Evolutionary conservation across 2,113 vertebrate genomes (phyloP).

Genomic region (Talpa occidentalis): DNA sequence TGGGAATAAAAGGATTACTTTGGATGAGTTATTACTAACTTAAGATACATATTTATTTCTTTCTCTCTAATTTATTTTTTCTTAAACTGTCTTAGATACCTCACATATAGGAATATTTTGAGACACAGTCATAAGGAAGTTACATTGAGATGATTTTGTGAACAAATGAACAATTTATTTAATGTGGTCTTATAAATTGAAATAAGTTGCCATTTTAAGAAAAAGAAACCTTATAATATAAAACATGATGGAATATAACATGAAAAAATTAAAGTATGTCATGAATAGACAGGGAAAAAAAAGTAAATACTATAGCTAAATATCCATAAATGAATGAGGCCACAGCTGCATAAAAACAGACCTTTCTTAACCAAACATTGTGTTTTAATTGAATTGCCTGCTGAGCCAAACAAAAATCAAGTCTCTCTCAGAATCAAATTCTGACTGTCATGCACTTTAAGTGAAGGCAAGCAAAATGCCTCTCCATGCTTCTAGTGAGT

Average conservation of each 20-base stretch:
- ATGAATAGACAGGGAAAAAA: conserved; percentile 41
- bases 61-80: neutral
- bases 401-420: conserved; percentile 74
- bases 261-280: neutral
- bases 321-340: conserved; percentile 49
- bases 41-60: neutral
- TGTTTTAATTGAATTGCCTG: conserved; percentile 79
- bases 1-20: neutral
- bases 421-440: conserved; percentile 57
- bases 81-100: neutral
- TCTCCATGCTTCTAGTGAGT: neutral
- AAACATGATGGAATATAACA: neutral
- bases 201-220: neutral
- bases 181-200: neutral
- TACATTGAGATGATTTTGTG: neutral
- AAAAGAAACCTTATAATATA: neutral
- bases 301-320: neutral
- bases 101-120: neutral
- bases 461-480: conserved; percentile 66
- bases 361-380: conserved; percentile 55
- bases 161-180: neutral
- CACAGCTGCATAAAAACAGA: conserved; percentile 53
- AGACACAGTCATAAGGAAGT: neutral
- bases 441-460: conserved; percentile 66
- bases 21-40: neutral